Base-by-base conservation (phyloP, 2,113 vertebrate genomes). In the Bos javanicus region DNA sequence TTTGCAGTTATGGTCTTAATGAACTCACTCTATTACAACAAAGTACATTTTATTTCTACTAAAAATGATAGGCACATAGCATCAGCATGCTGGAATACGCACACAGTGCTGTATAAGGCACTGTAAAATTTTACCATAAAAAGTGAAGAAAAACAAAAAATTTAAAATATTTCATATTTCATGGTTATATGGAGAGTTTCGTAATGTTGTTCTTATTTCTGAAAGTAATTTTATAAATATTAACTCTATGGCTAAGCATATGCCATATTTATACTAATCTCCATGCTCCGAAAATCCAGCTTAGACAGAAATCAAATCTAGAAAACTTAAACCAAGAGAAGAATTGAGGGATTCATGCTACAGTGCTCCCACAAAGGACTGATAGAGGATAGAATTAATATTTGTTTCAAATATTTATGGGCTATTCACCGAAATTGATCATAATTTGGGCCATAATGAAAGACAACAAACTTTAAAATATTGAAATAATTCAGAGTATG, bases 171-270 rank as follows among this genome's bases (percentile, higher is more conserved):
- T 12, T 74, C 3, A 84, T 1, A 56, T 90, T 78, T 94, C 33
- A 87, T 26, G 16, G 13, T 60, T 50, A 62, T 39, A 56, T 54
- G 14, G 19, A 95, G 50, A 91, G 2, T 25, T 93, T 74, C 2
- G 26, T 43, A 52, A 56, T 86, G 8, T 71, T 83, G 54, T n/a
- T 86, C 92, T 97, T 78, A 52, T 83, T 95, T 95, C 50, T 95
- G n/a, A 91, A 96, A 54, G 17, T 43, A 82, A 87, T 83, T 89
- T 96, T 93, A 62, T 67, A 91, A 91, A 78, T 80, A 67, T 57
- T 84, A 95, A 84, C 46, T 87, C 9, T 54, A 15, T 87, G 28
- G 12, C 26, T 95, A 54, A 93, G 43, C 3, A 36, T 78, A 2
- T 93, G 14, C 2, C 17, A 39, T 83, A n/a, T 86, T 78, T 74